Percentiles rank a stretch among this genome's conserved stretches.
Conservation (phyloP, 2,797 vertebrate genomes). For the Chanos chanos region DNA sequence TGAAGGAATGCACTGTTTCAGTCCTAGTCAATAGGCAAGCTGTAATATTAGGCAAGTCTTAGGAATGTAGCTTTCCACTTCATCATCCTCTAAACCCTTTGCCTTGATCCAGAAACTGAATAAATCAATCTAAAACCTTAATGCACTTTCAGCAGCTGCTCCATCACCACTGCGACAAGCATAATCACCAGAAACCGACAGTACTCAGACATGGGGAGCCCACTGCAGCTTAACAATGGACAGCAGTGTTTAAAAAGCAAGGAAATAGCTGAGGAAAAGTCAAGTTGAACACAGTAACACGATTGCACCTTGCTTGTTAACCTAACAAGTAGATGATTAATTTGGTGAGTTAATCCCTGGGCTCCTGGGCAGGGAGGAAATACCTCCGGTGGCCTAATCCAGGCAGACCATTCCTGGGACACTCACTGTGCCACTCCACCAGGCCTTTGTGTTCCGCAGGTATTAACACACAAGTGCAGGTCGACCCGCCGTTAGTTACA, state of each 20-base stretch:
- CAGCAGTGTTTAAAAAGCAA: slow-evolving; percentile 27
- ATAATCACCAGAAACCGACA: slow-evolving; percentile 16
- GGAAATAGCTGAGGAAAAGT: slow-evolving; percentile 34
- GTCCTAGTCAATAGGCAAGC: too few relatives aligned
- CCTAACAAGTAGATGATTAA: slow-evolving; percentile 74
- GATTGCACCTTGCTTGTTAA: slow-evolving; percentile 70
- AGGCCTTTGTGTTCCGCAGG: slow-evolving; percentile 64
- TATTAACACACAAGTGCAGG: slow-evolving; percentile 69
- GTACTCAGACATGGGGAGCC: slow-evolving; percentile 6
- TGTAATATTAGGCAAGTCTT: slow-evolving; percentile 28
- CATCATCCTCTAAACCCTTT: slow-evolving; percentile 8
- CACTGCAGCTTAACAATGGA: slow-evolving; percentile 18
- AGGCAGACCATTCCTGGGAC: slow-evolving; percentile 62
- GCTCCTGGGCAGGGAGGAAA: slow-evolving; percentile 62
- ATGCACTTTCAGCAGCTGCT: slow-evolving; percentile 31
- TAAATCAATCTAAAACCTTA: slow-evolving; percentile 33
- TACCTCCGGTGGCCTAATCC: slow-evolving; percentile 73
- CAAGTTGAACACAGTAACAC: slow-evolving; percentile 51
- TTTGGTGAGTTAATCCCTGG: slow-evolving; percentile 68
- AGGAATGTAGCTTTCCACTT: slow-evolving; percentile 38
- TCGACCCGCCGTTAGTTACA: slow-evolving; percentile 50
- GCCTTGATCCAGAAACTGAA: slow-evolving; percentile 38
- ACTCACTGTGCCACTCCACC: slow-evolving; percentile 57
- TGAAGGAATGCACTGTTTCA: slow-evolving; percentile 33
- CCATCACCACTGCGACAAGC: slow-evolving; percentile 6